Evolutionary conservation across 2,888 invertebrate species (phyloP).

Genomic region (Orchesella flavescens): DNA sequence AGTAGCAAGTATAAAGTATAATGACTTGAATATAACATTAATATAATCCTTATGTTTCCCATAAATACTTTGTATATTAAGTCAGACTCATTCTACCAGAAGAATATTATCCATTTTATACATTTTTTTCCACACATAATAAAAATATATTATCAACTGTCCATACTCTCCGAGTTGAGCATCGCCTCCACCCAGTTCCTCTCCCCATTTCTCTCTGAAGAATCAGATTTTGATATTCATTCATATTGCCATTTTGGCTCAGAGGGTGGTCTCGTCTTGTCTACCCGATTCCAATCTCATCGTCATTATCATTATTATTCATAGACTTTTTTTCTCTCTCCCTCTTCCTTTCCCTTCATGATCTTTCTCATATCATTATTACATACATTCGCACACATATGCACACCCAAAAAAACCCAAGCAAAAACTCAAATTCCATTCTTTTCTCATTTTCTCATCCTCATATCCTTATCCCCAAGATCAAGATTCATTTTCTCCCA

Average conservation of each 20-base stretch:
- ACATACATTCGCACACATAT: constrained; percentile 6
- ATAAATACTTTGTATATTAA: neutral
- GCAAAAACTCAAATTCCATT: constrained; percentile 26
- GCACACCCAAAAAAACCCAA: neutral
- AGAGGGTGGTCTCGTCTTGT: neutral
- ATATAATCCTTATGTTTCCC: constrained; percentile 7
- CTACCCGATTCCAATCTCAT: constrained; percentile 37
- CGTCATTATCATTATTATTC: constrained; percentile 65
- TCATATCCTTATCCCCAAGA: constrained; percentile 34
- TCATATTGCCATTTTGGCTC: constrained; percentile 10
- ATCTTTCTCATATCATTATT: constrained; percentile 2
- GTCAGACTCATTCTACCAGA: neutral
- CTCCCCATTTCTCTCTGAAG: neutral
- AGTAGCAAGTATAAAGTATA: no score
- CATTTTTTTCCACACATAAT: constrained; percentile 12
- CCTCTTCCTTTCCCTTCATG: neutral
- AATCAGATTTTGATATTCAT: constrained; percentile 16
- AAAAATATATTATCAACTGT: neutral
- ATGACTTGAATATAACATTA: neutral
- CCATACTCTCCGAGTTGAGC: neutral
- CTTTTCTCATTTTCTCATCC: constrained; percentile 50
- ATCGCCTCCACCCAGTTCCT: neutral
- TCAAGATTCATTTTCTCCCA: constrained; percentile 58
- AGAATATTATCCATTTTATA: neutral
- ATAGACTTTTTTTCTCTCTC: constrained; percentile 45